These are phyloP conservation scores for Mionectes macconnelli DNA, from an alignment of 2,113 vertebrate species.

Conservation along the genomic window DNA sequence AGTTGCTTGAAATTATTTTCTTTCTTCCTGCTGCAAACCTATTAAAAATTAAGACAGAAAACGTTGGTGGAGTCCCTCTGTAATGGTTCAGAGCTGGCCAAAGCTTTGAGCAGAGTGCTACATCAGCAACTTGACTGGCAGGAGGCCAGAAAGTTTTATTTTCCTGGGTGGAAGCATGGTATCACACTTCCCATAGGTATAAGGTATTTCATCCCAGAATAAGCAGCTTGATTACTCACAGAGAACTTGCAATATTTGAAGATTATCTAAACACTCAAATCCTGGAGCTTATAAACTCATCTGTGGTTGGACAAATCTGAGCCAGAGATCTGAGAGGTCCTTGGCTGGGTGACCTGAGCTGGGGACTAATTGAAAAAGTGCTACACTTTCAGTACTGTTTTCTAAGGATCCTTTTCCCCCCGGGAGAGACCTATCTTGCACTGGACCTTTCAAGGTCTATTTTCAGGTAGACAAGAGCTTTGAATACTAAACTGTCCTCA, in stretches of 20 bases:
- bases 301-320: background rate
- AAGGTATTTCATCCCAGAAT: background rate
- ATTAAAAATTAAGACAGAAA: background rate
- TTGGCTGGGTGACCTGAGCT: background rate
- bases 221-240: background rate
- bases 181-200: background rate
- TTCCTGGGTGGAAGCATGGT: background rate
- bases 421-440: background rate
- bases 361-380: background rate
- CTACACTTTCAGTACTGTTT: background rate
- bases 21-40: background rate
- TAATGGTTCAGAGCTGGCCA: background rate
- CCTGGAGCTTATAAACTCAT: background rate
- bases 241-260: background rate
- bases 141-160: background rate
- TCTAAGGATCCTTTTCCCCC: background rate
- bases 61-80: background rate
- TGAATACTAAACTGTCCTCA: background rate
- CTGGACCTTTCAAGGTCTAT: background rate
- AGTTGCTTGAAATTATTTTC: background rate
- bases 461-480: background rate
- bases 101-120: background rate
- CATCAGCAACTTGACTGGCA: background rate
- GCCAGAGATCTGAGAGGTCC: background rate
- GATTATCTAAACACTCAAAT: background rate